Base-by-base conservation (phyloP, 2,113 vertebrate genomes). In the Hemiscyllium ocellatum region DNA sequence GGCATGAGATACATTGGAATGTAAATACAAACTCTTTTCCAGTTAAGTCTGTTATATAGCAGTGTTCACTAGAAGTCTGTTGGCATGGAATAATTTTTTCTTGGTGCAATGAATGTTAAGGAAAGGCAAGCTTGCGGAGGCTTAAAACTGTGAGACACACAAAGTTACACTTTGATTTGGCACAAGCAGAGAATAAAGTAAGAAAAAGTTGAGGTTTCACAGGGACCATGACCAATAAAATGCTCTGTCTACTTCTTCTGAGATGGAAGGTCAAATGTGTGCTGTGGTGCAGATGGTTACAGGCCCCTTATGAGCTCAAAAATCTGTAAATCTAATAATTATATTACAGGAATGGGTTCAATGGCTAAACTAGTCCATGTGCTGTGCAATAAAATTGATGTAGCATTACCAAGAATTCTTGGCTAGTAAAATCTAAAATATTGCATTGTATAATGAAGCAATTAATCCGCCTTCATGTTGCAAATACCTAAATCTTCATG, bases 91-190 rank as follows among this genome's bases (percentile, higher is more conserved):
- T 52, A 50, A 95, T 29, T 76, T 95, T 47, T 76, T 61, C 42
- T 90, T 33, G 22, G 26, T 90, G 94, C 69, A 72, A 24, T 95
- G 69, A 52, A 95, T 76, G 29, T 42, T 95, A 12, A 95, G 94
- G 69, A 72, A 33, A 95, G 66, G 42, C 90, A 94, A 68, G 68
- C 65, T 65, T 72, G 42, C 68, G 72, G 66, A 72, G 52, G 50
- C 69, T 50, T 29, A 68, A 95, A 72, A 50, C 29, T 52, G 94
- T 95, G 68, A 52, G 94, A 72, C 26, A 76, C 68, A 50, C 72
- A 95, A 95, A 72, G 93, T 29, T 70, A 33, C 94, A 95, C 66
- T 33, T 52, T 95, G 69, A 72, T 47, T 50, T 70, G 68, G 42
- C 47, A 72, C 8, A 95, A 13, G 42, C 69, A 13, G 47, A 76